A percentile compares a stretch with the other conserved stretches of the same genome.
These are phyloP conservation scores for Temnothorax rugatulus DNA, from an alignment of 2,888 invertebrate genomes.

Conservation along the genomic window DNA sequence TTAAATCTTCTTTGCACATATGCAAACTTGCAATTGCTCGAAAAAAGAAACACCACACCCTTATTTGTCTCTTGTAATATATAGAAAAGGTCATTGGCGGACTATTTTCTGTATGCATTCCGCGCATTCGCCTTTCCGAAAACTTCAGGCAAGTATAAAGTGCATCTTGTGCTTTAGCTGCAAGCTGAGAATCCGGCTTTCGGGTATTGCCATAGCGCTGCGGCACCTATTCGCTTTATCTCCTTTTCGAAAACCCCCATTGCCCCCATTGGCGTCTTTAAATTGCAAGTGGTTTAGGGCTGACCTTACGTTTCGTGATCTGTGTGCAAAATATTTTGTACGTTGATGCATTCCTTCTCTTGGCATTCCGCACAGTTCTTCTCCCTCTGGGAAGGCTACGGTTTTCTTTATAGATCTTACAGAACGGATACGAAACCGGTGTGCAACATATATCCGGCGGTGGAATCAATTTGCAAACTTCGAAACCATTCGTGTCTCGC, in stretches of 20 bases:
- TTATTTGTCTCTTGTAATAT: background rate
- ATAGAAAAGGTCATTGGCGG: background rate
- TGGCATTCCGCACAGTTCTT: constrained; percentile 30
- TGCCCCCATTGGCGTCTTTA: constrained; percentile 58
- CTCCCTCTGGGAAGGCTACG: constrained; percentile 3
- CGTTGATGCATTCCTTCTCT: constrained; percentile 45
- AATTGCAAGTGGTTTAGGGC: constrained; percentile 67
- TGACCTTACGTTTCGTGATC: constrained; percentile 69
- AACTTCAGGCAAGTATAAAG: constrained; percentile 37
- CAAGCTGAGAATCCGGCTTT: constrained; percentile 35
- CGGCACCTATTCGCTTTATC: constrained; percentile 53
- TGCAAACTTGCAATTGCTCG: background rate
- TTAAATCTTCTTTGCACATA: background rate
- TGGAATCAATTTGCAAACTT: constrained; percentile 55
- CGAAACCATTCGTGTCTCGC: constrained; percentile 35
- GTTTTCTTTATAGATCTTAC: constrained; percentile 24
- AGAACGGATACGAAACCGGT: constrained; percentile 26
- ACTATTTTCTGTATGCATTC: background rate
- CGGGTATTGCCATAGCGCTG: constrained; percentile 39
- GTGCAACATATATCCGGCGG: constrained; percentile 25
- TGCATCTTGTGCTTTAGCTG: constrained; percentile 13
- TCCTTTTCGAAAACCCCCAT: constrained; percentile 39
- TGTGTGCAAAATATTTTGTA: constrained; percentile 58
- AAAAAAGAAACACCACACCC: background rate
- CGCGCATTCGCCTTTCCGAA: background rate